phyloP scores from a whole-genome alignment of 2,113 vertebrate species.

The Silurus glanis region DNA sequence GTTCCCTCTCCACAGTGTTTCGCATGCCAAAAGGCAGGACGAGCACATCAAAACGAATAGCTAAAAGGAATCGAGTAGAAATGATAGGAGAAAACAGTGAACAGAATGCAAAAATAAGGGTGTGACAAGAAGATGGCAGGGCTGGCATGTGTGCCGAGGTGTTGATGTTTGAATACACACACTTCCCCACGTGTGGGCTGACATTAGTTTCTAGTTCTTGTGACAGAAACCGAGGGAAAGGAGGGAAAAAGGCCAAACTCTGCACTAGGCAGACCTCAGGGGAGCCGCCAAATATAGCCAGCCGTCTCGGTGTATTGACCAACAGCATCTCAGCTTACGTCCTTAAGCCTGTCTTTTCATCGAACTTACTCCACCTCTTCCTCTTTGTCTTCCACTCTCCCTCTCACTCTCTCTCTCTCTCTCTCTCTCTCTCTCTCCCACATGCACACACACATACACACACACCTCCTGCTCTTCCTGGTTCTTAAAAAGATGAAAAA shows the following conservation, averaged over 20 bases:
- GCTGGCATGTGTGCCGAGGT: conserved; percentile 24
- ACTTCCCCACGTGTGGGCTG: conserved; percentile 9
- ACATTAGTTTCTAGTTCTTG: conserved; percentile 58
- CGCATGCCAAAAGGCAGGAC: conserved; percentile 58
- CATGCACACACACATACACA: not conserved
- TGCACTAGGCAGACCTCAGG: conserved; percentile 51
- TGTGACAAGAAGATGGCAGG: conserved; percentile 18
- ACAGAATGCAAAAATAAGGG: conserved; percentile 11
- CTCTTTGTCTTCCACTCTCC: not conserved
- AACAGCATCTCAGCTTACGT: conserved; percentile 56
- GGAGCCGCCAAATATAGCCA: conserved; percentile 60
- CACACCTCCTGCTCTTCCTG: not conserved
- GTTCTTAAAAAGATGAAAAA: not conserved
- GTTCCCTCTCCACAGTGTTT: conserved; percentile 63
- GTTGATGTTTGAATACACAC: conserved; percentile 5
- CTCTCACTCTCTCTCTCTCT: not conserved
- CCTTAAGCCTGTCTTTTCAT: conserved; percentile 36
- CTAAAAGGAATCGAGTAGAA: conserved; percentile 22
- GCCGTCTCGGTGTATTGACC: conserved; percentile 59
- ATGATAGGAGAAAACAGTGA: conserved; percentile 16
- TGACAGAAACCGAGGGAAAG: conserved; percentile 35
- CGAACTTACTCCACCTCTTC: conserved; percentile 17
- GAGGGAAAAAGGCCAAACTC: conserved; percentile 56
- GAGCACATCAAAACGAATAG: conserved; percentile 57
- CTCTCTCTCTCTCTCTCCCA: not conserved